Percentiles rank a stretch among this genome's conserved stretches.
phyloP scores from a whole-genome alignment of 37 sponge, comb jelly and placozoan species.

The Theonella swinhoei region DNA sequence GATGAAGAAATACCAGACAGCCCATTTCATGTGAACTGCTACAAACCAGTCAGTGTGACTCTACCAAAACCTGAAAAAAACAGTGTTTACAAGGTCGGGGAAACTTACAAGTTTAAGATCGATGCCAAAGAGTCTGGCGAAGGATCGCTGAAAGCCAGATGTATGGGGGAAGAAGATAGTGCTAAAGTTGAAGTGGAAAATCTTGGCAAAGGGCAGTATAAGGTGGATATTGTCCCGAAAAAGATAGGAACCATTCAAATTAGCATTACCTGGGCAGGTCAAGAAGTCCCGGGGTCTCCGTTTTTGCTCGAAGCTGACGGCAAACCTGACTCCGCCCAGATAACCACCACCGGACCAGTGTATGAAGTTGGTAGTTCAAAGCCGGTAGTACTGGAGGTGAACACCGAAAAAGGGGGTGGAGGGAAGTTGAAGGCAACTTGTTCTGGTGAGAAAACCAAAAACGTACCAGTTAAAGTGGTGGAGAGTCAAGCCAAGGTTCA shows the following conservation, averaged over 20 bases:
- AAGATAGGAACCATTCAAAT: conserved; percentile 32
- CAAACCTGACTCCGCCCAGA: not conserved
- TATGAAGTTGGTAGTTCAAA: not conserved
- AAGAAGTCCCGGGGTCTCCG: conserved; percentile 71
- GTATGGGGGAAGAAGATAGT: not conserved
- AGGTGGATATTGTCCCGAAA: conserved; percentile 6
- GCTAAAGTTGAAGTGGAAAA: not conserved
- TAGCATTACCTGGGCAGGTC: conserved; percentile 55
- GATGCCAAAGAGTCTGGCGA: conserved; percentile 57
- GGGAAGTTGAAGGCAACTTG: conserved; percentile 41
- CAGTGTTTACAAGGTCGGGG: conserved; percentile 32
- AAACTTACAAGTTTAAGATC: conserved; percentile 42
- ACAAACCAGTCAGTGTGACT: not conserved
- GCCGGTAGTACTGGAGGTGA: conserved; percentile 18
- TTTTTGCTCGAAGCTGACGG: conserved; percentile 40
- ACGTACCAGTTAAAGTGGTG: not conserved
- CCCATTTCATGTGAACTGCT: conserved; percentile 56
- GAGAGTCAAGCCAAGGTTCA: not conserved
- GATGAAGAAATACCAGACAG: conserved; percentile 64
- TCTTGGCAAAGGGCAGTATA: not conserved
- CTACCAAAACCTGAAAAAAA: conserved; percentile 58
- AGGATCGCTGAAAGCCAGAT: conserved; percentile 29
- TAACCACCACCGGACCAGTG: not conserved
- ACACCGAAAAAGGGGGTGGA: conserved; percentile 34
- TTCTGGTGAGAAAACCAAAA: conserved; percentile 20